Evolutionary conservation across 2,113 vertebrate species (phyloP), one percentile per base, ranked within the genome.

Genomic region (Lanius ludovicianus): DNA sequence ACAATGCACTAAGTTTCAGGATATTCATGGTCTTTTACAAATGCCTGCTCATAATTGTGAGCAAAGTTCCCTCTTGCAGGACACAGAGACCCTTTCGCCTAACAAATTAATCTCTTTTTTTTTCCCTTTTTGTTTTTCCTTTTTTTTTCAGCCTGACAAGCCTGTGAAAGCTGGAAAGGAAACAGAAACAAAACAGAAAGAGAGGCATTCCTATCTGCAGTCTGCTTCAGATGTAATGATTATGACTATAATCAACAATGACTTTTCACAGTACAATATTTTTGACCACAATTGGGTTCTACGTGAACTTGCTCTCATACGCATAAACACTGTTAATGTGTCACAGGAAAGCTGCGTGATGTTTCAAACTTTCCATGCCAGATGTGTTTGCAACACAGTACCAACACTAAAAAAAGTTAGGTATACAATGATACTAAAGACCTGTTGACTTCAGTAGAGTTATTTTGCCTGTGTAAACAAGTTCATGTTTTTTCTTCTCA

Each of bases 401-500:
- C 14, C 24, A 68, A 33, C 5, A 8, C 10, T 67, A 69, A 89
- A 73, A 67, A 52, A 55, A 13, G 10, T 49, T 46, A 22, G 9
- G 11, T 30, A 7, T 49, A 17, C n/a, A 24, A 21, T 53, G 18
- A 69, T 33, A 41, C 57, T 28, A 41, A 92, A 69, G 33, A 59
- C 18, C 16, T 68, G 37, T 10, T 37, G 46, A 71, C 25, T 57
- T 59, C 39, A 57, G 20, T n/a, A 44, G 35, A 67, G 24, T 56
- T 68, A 73, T 21, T 69, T 73, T 39, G 18, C 31, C 15, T 35
- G 15, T 13, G 3, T n/a, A 83, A 75, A 96, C 31, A 16, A 78
- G 30, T 0, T 0, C 11, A 63, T 4, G 3, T 20, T 30, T 52
- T 59, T 87, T 71, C 31, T 60, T 78, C 35, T 42, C 24, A 49